Evolutionary conservation across 2,113 vertebrate genomes (phyloP).

Genomic region (Miniopterus natalensis): DNA sequence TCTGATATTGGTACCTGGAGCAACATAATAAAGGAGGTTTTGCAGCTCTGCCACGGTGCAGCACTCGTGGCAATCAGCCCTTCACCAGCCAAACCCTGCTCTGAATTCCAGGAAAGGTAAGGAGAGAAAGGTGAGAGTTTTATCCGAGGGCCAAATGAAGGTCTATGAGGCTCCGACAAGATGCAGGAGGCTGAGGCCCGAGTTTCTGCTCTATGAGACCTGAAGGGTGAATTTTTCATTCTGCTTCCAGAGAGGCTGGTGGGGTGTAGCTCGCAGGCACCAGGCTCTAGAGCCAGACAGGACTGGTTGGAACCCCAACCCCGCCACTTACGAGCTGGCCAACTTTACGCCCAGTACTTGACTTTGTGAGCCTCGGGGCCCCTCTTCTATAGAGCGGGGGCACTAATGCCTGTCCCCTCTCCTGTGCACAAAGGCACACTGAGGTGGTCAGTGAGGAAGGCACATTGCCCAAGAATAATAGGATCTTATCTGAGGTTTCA

Average conservation of each 20-base stretch:
- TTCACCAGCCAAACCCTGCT: not conserved
- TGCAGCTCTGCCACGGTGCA: not conserved
- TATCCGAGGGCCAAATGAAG: not conserved
- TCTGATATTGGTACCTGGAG: conserved; percentile 47
- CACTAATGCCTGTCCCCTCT: accelerated
- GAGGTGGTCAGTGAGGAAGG: not conserved
- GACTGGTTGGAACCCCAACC: not conserved
- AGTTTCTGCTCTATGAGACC: not conserved
- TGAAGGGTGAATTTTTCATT: not conserved
- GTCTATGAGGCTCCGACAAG: not conserved
- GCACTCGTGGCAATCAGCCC: not conserved
- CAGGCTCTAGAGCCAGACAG: not conserved
- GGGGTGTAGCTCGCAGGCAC: not conserved
- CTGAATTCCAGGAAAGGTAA: not conserved
- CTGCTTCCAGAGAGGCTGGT: not conserved
- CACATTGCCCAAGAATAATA: not conserved
- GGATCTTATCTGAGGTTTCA: not conserved
- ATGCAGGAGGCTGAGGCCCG: not conserved
- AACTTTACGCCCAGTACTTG: not conserved
- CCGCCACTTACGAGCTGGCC: not conserved
- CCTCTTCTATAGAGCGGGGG: not conserved
- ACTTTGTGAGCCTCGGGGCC: not conserved
- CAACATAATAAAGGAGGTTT: not conserved
- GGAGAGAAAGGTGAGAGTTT: not conserved
- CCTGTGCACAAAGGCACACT: not conserved